Conservation (phyloP, 2,797 vertebrate genomes). For the Mareca strepera region DNA sequence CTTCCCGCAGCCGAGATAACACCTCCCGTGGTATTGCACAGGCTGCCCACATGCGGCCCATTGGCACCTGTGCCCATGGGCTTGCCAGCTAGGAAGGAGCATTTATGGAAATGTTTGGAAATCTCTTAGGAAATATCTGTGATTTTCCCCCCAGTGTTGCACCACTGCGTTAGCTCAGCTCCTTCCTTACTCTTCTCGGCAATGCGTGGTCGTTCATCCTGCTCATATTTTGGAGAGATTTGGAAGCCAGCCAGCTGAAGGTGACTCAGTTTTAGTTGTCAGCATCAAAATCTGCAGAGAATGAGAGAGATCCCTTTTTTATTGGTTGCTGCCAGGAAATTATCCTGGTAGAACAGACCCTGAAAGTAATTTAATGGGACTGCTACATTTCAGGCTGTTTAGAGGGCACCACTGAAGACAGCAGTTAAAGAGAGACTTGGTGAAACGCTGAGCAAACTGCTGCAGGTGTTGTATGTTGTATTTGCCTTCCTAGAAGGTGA, state of each 20-base stretch:
- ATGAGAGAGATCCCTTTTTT: not conserved
- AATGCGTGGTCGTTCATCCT: rapidly evolving
- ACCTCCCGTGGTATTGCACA: rapidly evolving
- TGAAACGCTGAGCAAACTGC: not conserved
- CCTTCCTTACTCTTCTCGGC: not conserved
- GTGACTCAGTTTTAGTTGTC: conserved; percentile 3
- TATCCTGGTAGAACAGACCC: not conserved
- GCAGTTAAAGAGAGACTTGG: not conserved
- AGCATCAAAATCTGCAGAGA: not conserved
- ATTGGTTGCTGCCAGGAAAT: not conserved
- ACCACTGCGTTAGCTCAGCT: rapidly evolving
- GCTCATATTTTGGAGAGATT: rapidly evolving
- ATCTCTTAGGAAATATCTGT: rapidly evolving
- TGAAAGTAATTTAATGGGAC: not conserved
- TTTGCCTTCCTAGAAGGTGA: not conserved
- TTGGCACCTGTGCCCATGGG: rapidly evolving
- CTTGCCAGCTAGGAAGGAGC: not conserved
- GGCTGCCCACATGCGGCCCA: rapidly evolving
- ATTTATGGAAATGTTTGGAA: not conserved
- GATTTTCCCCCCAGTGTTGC: not conserved
- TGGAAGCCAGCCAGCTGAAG: rapidly evolving
- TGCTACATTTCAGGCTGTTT: not conserved
- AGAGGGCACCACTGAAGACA: not conserved
- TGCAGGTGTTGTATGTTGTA: not conserved
- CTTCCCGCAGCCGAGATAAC: not conserved